Conservation (phyloP, 2,113 vertebrate species). For the Phalacrocorax carbo region DNA sequence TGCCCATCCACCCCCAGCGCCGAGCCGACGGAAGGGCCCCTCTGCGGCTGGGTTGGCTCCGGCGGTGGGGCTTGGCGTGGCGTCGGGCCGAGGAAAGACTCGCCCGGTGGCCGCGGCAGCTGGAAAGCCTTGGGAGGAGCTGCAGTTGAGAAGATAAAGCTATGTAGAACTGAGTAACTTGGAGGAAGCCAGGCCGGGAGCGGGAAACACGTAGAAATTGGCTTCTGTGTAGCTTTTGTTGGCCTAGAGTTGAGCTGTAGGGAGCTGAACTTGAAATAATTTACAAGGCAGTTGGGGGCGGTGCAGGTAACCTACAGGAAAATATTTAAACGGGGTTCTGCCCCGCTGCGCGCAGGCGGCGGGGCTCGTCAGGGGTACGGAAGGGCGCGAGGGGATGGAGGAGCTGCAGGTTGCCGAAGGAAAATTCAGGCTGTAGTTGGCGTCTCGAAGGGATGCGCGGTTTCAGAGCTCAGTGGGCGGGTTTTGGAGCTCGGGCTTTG, state of each 20-base stretch:
- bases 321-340: background rate
- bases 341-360: no score
- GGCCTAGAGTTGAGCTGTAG: background rate
- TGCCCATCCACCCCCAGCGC: background rate
- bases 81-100: background rate
- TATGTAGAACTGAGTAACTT: background rate
- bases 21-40: no score
- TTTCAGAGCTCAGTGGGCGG: background rate
- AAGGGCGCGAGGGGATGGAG: background rate
- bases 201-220: background rate
- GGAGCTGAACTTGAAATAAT: background rate
- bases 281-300: accelerated
- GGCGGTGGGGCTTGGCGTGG: background rate
- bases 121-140: background rate
- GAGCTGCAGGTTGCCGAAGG: background rate
- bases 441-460: background rate
- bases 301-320: accelerated
- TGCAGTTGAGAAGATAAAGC: background rate
- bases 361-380: background rate
- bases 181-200: background rate
- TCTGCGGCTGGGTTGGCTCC: background rate
- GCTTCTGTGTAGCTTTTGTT: accelerated
- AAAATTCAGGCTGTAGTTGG: background rate
- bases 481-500: background rate
- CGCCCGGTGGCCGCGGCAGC: background rate